A percentile compares a stretch with the other conserved stretches of the same genome.
phyloP scores from a whole-genome alignment of 1,140 invertebrate species.

The Pogonomyrmex californicus region DNA sequence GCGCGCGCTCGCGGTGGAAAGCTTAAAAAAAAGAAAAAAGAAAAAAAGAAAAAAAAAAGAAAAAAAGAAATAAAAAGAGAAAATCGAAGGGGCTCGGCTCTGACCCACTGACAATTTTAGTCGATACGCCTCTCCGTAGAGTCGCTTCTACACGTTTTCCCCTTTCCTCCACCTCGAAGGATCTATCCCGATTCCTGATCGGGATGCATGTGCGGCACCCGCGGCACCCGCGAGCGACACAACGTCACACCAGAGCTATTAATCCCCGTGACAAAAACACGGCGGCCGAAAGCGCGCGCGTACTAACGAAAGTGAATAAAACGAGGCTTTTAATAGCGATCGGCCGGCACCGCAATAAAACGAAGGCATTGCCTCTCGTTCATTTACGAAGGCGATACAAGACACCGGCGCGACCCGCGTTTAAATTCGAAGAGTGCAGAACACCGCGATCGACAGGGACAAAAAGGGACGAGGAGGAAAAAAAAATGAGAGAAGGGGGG shows the following conservation, averaged over 20 bases:
- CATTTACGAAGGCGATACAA: constrained; percentile 73
- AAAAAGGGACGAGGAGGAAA: constrained; percentile 54
- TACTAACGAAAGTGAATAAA: constrained; percentile 58
- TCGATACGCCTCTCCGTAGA: not conserved
- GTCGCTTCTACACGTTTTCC: not conserved
- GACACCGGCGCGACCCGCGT: constrained; percentile 70
- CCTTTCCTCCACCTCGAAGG: not conserved
- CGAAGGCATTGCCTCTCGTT: constrained; percentile 63
- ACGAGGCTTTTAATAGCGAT: constrained; percentile 62
- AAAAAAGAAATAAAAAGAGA: constrained; percentile 51
- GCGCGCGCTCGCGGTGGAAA: constrained; percentile 35
- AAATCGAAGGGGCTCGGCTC: constrained; percentile 28
- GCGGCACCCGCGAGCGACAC: constrained; percentile 46
- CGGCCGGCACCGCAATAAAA: constrained; percentile 67
- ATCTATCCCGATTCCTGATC: not conserved
- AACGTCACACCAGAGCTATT: constrained; percentile 46
- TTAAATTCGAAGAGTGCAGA: constrained; percentile 77
- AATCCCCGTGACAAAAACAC: constrained; percentile 49
- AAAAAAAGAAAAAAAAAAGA: constrained; percentile 54
- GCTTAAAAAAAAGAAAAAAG: constrained; percentile 56
- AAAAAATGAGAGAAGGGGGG: too few relatives aligned
- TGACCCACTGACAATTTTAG: constrained; percentile 52
- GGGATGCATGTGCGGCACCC: not conserved
- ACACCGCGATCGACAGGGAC: constrained; percentile 75
- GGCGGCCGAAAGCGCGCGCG: constrained; percentile 29